Percentiles rank a stretch among this genome's conserved stretches.
Evolutionary conservation across 2,888 invertebrate genomes (phyloP).

Genomic region (Thymelicus lineola): DNA sequence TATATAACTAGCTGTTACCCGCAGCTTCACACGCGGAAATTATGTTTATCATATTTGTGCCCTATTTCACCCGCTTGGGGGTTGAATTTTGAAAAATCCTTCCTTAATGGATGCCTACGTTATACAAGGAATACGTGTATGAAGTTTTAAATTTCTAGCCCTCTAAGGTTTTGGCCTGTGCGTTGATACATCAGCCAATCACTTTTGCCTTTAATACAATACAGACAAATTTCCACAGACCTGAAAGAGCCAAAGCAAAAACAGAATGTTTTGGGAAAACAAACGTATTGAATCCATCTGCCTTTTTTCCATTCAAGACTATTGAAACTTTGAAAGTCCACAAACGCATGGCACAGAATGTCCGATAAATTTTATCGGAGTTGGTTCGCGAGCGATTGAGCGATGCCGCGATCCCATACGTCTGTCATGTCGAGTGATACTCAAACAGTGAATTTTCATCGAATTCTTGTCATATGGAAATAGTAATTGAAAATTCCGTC

Average conservation of each 20-base stretch:
- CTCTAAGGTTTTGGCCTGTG: too few species aligned
- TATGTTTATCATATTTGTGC: too few species aligned
- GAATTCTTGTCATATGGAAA: neutral
- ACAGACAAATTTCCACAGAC: neutral
- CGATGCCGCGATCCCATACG: neutral
- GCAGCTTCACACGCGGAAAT: too few species aligned
- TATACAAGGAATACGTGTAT: too few species aligned
- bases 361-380: constrained; percentile 1
- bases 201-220: too few species aligned
- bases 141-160: too few species aligned
- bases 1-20: too few species aligned
- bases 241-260: neutral
- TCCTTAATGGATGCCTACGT: too few species aligned
- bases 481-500: neutral
- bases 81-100: too few species aligned
- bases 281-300: neutral
- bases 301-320: neutral
- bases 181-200: too few species aligned
- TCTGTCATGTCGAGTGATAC: neutral
- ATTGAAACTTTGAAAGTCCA: constrained; percentile 3
- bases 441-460: neutral
- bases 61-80: too few species aligned
- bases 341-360: neutral
- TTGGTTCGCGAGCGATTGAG: neutral
- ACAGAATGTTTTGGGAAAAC: neutral